These are phyloP conservation scores for Biston stratarius DNA, from an alignment of 2,888 invertebrate genomes.

Conservation along the genomic window DNA sequence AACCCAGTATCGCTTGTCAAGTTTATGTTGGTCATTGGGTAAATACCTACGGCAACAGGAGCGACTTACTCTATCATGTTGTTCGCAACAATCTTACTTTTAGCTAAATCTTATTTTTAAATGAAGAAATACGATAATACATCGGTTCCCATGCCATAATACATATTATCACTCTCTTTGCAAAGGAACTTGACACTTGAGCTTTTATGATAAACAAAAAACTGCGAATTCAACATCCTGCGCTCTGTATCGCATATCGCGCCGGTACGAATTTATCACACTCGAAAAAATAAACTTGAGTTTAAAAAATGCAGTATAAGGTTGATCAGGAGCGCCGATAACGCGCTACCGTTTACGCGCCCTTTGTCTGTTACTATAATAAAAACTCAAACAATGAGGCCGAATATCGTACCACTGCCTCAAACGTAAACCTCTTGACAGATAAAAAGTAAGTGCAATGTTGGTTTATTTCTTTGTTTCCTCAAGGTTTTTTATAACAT, in stretches of 20 bases:
- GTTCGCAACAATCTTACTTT: no score
- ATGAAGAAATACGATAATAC: background rate
- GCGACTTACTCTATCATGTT: no score
- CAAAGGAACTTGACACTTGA: conserved; percentile 68
- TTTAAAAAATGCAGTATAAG: conserved; percentile 69
- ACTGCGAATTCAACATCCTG: conserved; percentile 63
- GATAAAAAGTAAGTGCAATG: conserved; percentile 58
- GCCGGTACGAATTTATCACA: conserved; percentile 63
- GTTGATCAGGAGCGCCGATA: conserved; percentile 84
- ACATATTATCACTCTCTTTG: conserved; percentile 17
- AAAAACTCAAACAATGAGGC: conserved; percentile 81
- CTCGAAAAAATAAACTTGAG: conserved; percentile 58
- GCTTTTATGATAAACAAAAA: conserved; percentile 51
- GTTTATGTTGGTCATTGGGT: no score
- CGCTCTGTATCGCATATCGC: conserved; percentile 72
- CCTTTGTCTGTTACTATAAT: conserved; percentile 79
- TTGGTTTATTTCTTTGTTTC: conserved; percentile 5
- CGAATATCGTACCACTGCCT: conserved; percentile 68
- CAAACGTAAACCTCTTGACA: conserved; percentile 73
- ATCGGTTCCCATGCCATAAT: conserved; percentile 40
- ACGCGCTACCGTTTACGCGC: conserved; percentile 80
- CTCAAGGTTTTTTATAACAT: background rate
- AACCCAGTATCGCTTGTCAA: no score
- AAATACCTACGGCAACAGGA: no score
- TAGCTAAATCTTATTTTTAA: background rate